A percentile compares a stretch with the other conserved stretches of the same genome.
These are phyloP conservation scores for Tapirus indicus DNA, from an alignment of 2,797 vertebrate species.

Conservation along the genomic window DNA sequence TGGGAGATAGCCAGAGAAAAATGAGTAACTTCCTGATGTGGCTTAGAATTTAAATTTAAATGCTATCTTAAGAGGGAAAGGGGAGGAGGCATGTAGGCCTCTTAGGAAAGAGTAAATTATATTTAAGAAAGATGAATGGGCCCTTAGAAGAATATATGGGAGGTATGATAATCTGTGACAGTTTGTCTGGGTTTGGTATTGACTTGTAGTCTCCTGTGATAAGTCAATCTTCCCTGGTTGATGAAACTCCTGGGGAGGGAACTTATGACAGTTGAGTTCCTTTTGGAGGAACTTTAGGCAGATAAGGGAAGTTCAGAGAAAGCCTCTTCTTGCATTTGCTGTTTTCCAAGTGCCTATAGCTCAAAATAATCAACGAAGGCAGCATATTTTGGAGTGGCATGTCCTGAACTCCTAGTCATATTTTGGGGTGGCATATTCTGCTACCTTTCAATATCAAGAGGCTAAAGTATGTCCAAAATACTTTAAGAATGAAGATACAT, in stretches of 20 bases:
- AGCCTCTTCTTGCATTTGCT: background rate
- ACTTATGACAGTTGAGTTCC: background rate
- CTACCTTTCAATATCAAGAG: background rate
- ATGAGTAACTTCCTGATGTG: background rate
- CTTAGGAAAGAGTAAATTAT: background rate
- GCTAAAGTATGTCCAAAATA: background rate
- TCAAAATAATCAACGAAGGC: background rate
- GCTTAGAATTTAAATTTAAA: background rate
- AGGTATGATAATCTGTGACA: too few species aligned
- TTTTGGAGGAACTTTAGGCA: background rate
- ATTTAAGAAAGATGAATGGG: too few species aligned
- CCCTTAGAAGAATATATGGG: too few species aligned
- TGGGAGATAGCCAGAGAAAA: background rate
- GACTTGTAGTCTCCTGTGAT: background rate
- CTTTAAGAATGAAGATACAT: background rate
- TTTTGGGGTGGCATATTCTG: background rate
- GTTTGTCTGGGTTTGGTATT: background rate
- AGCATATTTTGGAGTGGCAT: background rate
- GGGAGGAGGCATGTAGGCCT: background rate
- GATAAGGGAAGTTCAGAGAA: background rate
- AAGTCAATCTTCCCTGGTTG: background rate
- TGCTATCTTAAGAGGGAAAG: background rate
- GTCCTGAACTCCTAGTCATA: background rate
- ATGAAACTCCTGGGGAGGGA: background rate
- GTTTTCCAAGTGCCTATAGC: background rate